Evolutionary conservation across 2,113 vertebrate genomes (phyloP), one percentile per base, ranked within the genome.

Genomic region (Probosciger aterrimus): DNA sequence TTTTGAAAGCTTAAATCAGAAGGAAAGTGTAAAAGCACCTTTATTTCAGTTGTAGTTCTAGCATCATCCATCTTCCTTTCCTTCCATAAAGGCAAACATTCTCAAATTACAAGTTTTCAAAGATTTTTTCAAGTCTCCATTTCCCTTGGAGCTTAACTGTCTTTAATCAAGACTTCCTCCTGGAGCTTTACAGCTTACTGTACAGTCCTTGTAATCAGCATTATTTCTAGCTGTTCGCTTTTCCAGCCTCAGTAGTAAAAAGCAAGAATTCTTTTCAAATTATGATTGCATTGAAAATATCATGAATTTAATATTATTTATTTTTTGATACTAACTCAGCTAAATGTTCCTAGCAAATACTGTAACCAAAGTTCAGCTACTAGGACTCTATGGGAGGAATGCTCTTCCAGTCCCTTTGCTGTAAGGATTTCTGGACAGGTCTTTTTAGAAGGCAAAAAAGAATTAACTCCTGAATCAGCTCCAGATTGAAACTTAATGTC

Each of bases 31-130:
- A 96, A 88, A 96, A 37, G 30, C 62, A 81, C 50, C 94, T 96
- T 88, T 88, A 90, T 95, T 94, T 92, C 69, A 92, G 73, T 57
- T 11, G 0, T 27, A 84, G 73, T 80, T 96, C 82, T 86, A 94
- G 64, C 76, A 96, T 57, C 95, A 96, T 94, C 80, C 74, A 92
- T 96, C 95, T 96, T 92, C 62, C 37, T 93, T 67, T 41, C 71
- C 76, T 90, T 91, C 95, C 76, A 80, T 89, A 94, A 94, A 88
- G 37, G 37, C 67, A 96, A 95, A 95, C 7, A 30, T 80, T 94
- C 83, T 94, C 93, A 87, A 84, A 78, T 96, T 91, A 94, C 80
- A 93, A 73, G 59, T 93, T 92, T 86, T 79, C 86, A 86, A 90
- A 92, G 35, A 91, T 69, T 92, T 93, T 92, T 95, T 89, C 69